Evolutionary conservation across 2,888 invertebrate species (phyloP), one percentile per base, ranked within the genome.

Genomic region (Conistra vaccinii): DNA sequence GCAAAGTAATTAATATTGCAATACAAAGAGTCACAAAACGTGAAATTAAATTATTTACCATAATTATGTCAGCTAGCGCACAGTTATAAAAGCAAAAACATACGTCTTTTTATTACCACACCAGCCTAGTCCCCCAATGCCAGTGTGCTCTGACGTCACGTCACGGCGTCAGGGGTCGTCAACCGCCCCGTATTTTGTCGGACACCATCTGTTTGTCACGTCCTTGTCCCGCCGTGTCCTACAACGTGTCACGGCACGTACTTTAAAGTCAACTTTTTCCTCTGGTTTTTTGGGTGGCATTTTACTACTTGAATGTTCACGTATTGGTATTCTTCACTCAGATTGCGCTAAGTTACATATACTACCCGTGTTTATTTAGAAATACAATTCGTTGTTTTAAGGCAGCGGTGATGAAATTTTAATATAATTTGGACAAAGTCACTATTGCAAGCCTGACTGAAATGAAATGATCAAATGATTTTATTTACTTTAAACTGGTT

Each of bases 121-220:
- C 14, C 35, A 53, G n/a, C 35, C 55, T 42, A 61, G 32, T 73
- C n/a, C 35, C 7, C 35, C 10, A 65, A 48, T 69, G 29, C 0
- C 48, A 65, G 55, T 45, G 32, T 35, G n/a, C n/a, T 23, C 20
- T 61, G 66, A 83, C 81, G 66, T 73, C 70, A 83, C 62, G 48
- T 17, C 63, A 42, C 51, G 53, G 23, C 26, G 29, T 35, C 48
- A n/a, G 81, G 63, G 85, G 76, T 84, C 81, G 48, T 67, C 76
- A 67, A 76, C 81, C 85, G 73, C 39, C 58, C 69, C 69, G 76
- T 76, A 67, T 74, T 83, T 62, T 35, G 71, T 65, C 69, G 72
- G 69, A 62, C 66, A 73, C 39, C 69, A 66, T 66, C 61, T 48
- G 63, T 72, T 68, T 67, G 53, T 85, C 72, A 75, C 74, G 81